These are phyloP conservation scores for Mylabris sibirica DNA, from an alignment of 2,888 invertebrate genomes.

Conservation along the genomic window DNA sequence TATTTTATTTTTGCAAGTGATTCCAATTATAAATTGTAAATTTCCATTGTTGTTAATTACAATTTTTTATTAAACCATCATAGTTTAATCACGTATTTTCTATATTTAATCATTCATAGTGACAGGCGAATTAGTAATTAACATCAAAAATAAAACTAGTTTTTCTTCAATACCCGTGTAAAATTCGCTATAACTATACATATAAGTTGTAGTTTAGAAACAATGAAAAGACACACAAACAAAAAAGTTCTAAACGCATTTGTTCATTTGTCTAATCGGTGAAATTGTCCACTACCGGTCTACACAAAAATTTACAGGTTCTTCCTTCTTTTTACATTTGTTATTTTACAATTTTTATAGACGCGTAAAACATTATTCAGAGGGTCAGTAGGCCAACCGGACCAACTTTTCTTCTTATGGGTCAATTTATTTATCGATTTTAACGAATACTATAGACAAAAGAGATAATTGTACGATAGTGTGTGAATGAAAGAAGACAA, in stretches of 20 bases:
- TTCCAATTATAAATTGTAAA: background rate
- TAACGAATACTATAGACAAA: background rate
- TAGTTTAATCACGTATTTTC: background rate
- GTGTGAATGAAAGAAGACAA: background rate
- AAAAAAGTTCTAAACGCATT: background rate
- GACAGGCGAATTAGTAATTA: background rate
- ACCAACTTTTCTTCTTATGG: background rate
- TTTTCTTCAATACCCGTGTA: background rate
- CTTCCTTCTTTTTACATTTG: background rate
- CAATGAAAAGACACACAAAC: background rate
- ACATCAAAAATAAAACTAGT: constrained; percentile 4
- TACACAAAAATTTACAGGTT: background rate
- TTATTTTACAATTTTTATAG: background rate
- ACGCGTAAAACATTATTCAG: background rate
- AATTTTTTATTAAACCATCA: background rate
- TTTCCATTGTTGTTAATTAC: background rate
- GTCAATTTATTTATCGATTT: background rate
- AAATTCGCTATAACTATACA: background rate
- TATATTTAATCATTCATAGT: background rate
- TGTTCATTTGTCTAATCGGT: background rate
- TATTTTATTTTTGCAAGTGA: background rate
- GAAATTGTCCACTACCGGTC: background rate
- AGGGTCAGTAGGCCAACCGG: constrained; percentile 5
- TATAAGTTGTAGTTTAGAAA: too few species aligned
- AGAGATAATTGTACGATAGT: background rate